These are phyloP conservation scores for Acropora tenuis DNA, from an alignment of 64 coral and sea anemone genomes.

Conservation along the genomic window DNA sequence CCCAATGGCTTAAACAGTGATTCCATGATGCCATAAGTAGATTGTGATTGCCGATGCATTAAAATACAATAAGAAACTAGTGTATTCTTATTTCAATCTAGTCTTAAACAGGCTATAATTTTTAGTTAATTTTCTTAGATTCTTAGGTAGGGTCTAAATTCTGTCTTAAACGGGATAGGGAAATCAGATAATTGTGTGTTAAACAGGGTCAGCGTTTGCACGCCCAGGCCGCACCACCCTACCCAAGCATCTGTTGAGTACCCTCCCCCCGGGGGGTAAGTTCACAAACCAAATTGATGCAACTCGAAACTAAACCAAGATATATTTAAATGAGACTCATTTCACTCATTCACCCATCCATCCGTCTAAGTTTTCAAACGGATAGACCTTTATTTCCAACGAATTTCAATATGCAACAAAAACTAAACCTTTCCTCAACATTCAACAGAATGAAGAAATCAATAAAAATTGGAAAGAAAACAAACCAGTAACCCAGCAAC, in stretches of 20 bases:
- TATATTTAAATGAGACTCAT: conserved; percentile 14
- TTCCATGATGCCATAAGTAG: too few relatives aligned
- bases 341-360: conserved; percentile 22
- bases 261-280: not conserved
- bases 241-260: not conserved
- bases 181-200: too few relatives aligned
- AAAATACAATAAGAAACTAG: too few relatives aligned
- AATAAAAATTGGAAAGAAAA: conserved; percentile 5
- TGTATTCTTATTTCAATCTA: too few relatives aligned
- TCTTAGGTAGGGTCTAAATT: too few relatives aligned
- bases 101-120: too few relatives aligned
- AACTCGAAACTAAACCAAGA: conserved; percentile 1
- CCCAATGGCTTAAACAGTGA: too few relatives aligned
- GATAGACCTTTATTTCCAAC: not conserved
- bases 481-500: conserved; percentile 8
- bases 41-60: too few relatives aligned
- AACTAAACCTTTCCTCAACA: conserved; percentile 9
- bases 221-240: too few relatives aligned
- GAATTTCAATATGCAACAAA: conserved; percentile 22
- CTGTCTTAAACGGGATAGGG: too few relatives aligned
- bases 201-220: too few relatives aligned
- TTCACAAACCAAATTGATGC: conserved; percentile 17
- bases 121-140: too few relatives aligned
- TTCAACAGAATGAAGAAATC: conserved; percentile 30
- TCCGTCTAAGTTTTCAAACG: not conserved